These are phyloP conservation scores for Ailurus styani DNA, from an alignment of 2,113 vertebrate genomes.

Conservation along the genomic window DNA sequence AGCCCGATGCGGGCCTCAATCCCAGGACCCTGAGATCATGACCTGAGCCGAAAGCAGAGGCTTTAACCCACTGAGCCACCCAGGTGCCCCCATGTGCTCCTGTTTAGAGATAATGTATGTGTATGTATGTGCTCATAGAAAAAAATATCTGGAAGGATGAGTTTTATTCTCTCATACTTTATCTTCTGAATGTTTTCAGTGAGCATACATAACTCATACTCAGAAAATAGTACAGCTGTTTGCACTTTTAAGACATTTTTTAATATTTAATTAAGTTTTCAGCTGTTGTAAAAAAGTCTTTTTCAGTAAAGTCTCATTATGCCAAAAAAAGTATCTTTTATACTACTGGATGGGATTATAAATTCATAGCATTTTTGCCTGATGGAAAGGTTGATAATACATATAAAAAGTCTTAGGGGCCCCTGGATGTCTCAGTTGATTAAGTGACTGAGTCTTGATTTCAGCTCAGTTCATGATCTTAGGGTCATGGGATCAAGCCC, in stretches of 20 bases:
- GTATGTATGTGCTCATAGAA: not conserved
- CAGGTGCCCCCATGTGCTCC: not conserved
- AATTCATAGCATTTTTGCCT: not conserved
- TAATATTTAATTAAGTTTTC: not conserved
- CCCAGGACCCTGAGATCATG: no score
- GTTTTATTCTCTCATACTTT: not conserved
- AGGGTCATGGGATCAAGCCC: not conserved
- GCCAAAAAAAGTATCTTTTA: no score
- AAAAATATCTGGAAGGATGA: not conserved
- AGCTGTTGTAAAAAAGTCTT: not conserved
- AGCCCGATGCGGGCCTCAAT: no score
- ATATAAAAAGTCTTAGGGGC: not conserved
- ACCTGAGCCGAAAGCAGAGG: no score
- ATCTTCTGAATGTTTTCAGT: not conserved
- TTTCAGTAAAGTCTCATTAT: no score
- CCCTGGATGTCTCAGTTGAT: no score
- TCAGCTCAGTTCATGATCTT: not conserved
- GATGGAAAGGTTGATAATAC: not conserved
- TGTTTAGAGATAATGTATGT: not conserved
- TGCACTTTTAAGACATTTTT: not conserved
- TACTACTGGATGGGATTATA: not conserved
- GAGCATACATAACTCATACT: not conserved
- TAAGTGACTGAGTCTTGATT: not conserved
- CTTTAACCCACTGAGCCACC: no score
- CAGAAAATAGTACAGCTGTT: not conserved